These are phyloP conservation scores for Mythimna pallens DNA, from an alignment of 2,888 invertebrate species.

Conservation along the genomic window DNA sequence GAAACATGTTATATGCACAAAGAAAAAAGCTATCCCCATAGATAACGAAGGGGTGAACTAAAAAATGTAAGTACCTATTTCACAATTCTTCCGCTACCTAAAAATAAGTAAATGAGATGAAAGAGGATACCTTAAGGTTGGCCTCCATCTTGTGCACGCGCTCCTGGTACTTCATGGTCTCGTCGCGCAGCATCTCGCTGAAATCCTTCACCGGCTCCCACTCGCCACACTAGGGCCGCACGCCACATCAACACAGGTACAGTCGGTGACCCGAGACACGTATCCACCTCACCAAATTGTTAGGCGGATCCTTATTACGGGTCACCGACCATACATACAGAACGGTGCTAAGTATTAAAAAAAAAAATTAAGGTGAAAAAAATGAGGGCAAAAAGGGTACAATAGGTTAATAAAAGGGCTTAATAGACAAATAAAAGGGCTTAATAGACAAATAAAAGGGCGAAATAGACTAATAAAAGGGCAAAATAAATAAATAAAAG, in stretches of 20 bases:
- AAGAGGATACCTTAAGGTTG: slow-evolving; percentile 72
- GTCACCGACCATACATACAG: slow-evolving; percentile 24
- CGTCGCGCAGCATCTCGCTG: slow-evolving; percentile 68
- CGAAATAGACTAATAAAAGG: neutral
- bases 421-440: neutral
- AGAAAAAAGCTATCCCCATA: no score
- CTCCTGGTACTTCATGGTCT: slow-evolving; percentile 73
- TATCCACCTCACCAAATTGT: neutral
- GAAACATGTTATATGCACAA: no score
- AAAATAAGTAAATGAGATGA: neutral
- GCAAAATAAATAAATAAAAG: neutral
- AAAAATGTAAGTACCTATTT: no score
- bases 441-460: neutral
- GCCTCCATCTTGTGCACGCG: slow-evolving; percentile 77
- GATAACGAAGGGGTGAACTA: no score
- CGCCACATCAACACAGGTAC: slow-evolving; percentile 46
- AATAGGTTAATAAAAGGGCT: neutral
- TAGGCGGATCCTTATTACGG: neutral
- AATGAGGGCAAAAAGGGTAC: neutral
- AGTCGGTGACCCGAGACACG: slow-evolving; percentile 10
- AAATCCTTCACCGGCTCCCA: slow-evolving; percentile 81
- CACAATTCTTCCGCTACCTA: no score
- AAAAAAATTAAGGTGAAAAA: no score
- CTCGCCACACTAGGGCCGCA: slow-evolving; percentile 76
- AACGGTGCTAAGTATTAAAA: slow-evolving; percentile 17